Conservation (phyloP, 1,140 invertebrate species). For the Micrasema longulum region DNA sequence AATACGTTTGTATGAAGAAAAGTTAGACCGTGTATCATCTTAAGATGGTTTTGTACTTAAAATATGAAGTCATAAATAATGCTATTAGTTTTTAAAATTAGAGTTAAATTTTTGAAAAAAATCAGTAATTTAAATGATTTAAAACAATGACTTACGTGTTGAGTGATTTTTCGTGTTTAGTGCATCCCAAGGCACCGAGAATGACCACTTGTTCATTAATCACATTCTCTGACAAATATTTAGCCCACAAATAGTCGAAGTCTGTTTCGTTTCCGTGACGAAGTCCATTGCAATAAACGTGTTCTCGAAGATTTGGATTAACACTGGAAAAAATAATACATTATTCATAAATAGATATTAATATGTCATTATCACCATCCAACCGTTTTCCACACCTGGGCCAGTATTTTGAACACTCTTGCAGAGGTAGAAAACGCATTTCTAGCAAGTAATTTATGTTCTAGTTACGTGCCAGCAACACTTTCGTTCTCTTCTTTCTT, state of each 20-base stretch:
- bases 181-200: constrained; percentile 68
- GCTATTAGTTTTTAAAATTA: background rate
- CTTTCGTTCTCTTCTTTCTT: no score
- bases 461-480: no score
- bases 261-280: constrained; percentile 64
- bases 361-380: no score
- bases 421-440: no score
- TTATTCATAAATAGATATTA: no score
- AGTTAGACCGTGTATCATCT: no score
- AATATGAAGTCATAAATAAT: no score
- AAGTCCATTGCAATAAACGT: constrained; percentile 73
- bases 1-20: no score
- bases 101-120: background rate
- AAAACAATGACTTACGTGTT: background rate
- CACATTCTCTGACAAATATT: constrained; percentile 64
- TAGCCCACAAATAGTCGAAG: constrained; percentile 67
- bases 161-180: constrained; percentile 49
- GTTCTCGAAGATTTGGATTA: constrained; percentile 68
- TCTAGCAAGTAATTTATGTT: no score
- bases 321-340: constrained; percentile 65
- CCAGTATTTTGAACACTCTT: no score
- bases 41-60: no score
- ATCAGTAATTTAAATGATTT: background rate
- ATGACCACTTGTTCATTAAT: constrained; percentile 68
- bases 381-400: no score